Percentiles rank a stretch among this genome's conserved stretches.
Conservation (phyloP, 2,797 vertebrate species). For the Apodemus agrarius region DNA sequence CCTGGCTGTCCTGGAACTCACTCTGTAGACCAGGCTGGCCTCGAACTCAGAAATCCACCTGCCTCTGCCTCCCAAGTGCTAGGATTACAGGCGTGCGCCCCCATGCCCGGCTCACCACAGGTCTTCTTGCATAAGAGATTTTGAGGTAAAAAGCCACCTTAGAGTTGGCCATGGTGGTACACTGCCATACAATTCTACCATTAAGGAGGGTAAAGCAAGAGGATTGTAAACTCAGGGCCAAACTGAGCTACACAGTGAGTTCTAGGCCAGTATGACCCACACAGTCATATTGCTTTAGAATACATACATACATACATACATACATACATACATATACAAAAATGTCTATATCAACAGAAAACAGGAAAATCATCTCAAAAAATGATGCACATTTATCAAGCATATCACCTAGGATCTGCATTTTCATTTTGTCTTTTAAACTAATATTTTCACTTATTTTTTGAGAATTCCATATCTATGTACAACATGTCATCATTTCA, state of each 20-base stretch:
- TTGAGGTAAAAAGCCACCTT: neutral
- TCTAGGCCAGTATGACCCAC: neutral
- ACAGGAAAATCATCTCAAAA: neutral
- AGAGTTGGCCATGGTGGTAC: neutral
- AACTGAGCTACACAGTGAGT: neutral
- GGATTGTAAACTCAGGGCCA: neutral
- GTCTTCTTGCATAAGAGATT: neutral
- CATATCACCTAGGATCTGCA: neutral
- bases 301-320: no score
- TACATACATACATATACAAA: neutral
- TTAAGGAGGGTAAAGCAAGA: neutral
- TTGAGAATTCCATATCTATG: neutral
- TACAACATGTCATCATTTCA: neutral
- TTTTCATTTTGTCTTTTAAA: neutral
- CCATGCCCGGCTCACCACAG: no score
- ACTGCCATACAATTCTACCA: neutral
- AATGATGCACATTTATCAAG: neutral
- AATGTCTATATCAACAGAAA: neutral
- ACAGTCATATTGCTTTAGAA: neutral
- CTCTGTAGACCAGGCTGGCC: no score
- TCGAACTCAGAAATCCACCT: no score
- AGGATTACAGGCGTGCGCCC: no score
- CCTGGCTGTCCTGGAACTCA: no score
- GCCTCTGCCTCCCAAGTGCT: no score
- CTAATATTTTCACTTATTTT: neutral